Percentiles rank a stretch among this genome's conserved stretches.
These are phyloP conservation scores for Antheraea yamamai DNA, from an alignment of 2,888 invertebrate genomes.

Conservation along the genomic window DNA sequence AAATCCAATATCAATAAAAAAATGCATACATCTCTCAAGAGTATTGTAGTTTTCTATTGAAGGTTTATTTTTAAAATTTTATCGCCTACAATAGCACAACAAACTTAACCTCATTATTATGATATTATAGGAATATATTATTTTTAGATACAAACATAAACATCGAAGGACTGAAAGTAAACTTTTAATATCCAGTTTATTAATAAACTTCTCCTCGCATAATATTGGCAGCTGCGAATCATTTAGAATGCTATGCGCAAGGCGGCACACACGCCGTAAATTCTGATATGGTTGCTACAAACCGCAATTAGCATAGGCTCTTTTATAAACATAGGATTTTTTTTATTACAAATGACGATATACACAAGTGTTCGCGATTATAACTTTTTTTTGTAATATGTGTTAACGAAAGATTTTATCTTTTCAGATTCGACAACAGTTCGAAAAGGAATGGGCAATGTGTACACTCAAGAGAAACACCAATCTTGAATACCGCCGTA, in stretches of 20 bases:
- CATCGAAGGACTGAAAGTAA: background rate
- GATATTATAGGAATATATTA: too few relatives aligned
- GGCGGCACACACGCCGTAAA: slow-evolving; percentile 59
- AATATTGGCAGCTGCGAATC: slow-evolving; percentile 55
- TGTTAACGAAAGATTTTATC: slow-evolving; percentile 39
- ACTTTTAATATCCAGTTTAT: slow-evolving; percentile 34
- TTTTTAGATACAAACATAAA: background rate
- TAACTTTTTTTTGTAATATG: slow-evolving; percentile 23
- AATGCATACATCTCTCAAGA: too few relatives aligned
- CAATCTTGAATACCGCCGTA: slow-evolving; percentile 48
- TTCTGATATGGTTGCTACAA: slow-evolving; percentile 68
- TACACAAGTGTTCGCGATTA: slow-evolving; percentile 40
- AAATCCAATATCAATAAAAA: too few relatives aligned
- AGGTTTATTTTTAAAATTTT: too few relatives aligned
- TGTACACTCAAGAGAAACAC: slow-evolving; percentile 77
- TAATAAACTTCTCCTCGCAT: slow-evolving; percentile 47
- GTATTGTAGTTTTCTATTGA: too few relatives aligned
- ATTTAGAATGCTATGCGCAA: slow-evolving; percentile 64
- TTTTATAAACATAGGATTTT: slow-evolving; percentile 44
- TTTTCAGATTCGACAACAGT: slow-evolving; percentile 65
- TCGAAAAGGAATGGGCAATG: slow-evolving; percentile 71
- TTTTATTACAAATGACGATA: slow-evolving; percentile 43
- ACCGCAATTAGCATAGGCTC: slow-evolving; percentile 72
- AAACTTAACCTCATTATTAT: too few relatives aligned
- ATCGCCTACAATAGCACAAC: too few relatives aligned